Conservation (phyloP, 2,888 invertebrate species). For the Aromia moschata region DNA sequence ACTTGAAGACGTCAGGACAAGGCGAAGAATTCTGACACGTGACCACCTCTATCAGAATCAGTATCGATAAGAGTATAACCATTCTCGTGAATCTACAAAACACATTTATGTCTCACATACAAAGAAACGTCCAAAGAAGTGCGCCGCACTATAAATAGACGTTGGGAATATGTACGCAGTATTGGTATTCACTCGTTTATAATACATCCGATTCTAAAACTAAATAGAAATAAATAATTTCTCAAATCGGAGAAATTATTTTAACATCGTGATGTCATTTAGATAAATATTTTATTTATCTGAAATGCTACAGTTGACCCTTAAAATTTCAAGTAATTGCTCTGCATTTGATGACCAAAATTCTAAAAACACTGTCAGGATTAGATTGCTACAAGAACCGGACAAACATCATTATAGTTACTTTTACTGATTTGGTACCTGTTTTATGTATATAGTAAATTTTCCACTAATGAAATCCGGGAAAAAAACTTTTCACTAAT, state of each 20-base stretch:
- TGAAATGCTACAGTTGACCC: constrained; percentile 6
- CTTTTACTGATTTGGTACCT: no score
- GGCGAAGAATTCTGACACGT: constrained; percentile 58
- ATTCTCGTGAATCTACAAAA: no score
- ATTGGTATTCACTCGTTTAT: background rate
- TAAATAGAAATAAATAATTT: background rate
- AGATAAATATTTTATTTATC: constrained; percentile 5
- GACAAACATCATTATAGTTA: no score
- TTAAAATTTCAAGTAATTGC: background rate
- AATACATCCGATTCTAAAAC: background rate
- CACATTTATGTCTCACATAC: no score
- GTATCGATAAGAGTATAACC: background rate
- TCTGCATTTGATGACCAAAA: background rate
- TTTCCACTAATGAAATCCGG: no score
- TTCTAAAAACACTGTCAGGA: background rate
- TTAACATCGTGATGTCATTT: constrained; percentile 13
- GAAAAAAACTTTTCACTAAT: no score
- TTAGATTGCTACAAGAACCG: no score
- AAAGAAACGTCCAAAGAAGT: no score
- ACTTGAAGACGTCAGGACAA: constrained; percentile 66
- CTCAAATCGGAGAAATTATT: background rate
- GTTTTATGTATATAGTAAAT: no score
- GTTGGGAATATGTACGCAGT: no score
- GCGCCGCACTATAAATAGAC: no score
- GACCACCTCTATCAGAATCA: constrained; percentile 15